Evolutionary conservation across 2,113 vertebrate species (phyloP), one percentile per base, ranked within the genome.

Genomic region (Phocoena phocoena): DNA sequence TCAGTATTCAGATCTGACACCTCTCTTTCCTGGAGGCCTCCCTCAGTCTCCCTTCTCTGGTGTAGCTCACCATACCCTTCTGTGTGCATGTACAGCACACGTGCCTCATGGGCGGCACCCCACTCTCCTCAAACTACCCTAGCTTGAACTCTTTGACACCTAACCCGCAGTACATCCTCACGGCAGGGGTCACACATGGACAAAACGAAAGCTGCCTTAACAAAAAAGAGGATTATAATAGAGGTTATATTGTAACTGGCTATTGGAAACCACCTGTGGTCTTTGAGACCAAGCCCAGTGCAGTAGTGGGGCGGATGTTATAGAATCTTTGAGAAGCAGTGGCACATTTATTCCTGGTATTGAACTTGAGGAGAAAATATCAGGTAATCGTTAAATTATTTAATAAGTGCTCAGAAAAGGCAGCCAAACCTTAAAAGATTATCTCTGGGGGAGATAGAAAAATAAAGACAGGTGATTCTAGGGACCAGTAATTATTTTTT

Each of bases 361-460:
- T 96, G 68, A 98, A 97, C 81, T 95, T 95, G 95, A 97, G 96
- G 83, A 98, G 95, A 97, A 97, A 97, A 97, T 96, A 97, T 98
- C 97, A 97, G 92, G 96, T 98, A 97, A 92, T 97, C 97, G 65
- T 94, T 98, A 88, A 98, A 98, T 98, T 98, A 98, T 98, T 97
- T 90, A 97, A 93, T 93, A 93, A 96, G 96, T 93, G 62, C 80
- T 47, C 58, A 90, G 92, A 95, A 97, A 93, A 95, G 90, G 53
- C 74, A 90, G 93, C 96, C 92, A 97, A 88, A 73, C 55, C 44
- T 96, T 80, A 95, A 76, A 81, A 95, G 90, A 55, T 97, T 93
- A 92, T 62, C 95, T 97, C 89, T 74, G 17, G 28, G 44, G 60
- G 74, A 58, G 53, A 33, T 2, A 65, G 79, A 88, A 93, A 90